These are phyloP conservation scores for Arremon aurantiirostris DNA, from an alignment of 2,797 vertebrate species.

Conservation along the genomic window DNA sequence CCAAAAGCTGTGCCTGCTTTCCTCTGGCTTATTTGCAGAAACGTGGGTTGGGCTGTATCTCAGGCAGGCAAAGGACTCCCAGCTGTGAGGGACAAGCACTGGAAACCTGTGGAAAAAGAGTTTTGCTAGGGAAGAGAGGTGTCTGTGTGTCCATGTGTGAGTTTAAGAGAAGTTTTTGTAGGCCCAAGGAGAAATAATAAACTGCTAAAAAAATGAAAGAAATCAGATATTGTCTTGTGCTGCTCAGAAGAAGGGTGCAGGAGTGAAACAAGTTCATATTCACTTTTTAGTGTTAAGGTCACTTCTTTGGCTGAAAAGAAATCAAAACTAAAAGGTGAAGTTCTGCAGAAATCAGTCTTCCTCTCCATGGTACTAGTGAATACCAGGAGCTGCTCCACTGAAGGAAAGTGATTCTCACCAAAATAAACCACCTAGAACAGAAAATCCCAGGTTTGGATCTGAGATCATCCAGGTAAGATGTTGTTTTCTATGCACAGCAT, in stretches of 20 bases:
- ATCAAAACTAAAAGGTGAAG: not conserved
- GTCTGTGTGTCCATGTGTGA: not conserved
- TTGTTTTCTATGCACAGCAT: not conserved
- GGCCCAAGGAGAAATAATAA: not conserved
- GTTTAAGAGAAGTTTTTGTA: not conserved
- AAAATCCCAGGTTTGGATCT: not conserved
- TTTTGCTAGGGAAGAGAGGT: not conserved
- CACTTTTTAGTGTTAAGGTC: not conserved
- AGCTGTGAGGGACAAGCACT: not conserved
- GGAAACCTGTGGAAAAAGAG: not conserved
- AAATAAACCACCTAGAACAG: not conserved
- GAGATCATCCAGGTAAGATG: not conserved
- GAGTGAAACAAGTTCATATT: not conserved
- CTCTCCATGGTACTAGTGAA: not conserved
- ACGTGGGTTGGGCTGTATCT: accelerated
- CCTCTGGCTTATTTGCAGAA: not conserved
- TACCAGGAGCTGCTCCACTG: not conserved
- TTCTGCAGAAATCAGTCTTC: not conserved
- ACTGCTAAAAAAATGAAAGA: not conserved
- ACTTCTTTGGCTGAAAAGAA: not conserved
- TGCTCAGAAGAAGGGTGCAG: not conserved
- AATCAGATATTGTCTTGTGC: not conserved
- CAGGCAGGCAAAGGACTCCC: not conserved
- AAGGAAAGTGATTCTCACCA: not conserved
- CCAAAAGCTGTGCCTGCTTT: not conserved